Evolutionary conservation across 2,113 vertebrate genomes (phyloP).

Genomic region (Galemys pyrenaicus): DNA sequence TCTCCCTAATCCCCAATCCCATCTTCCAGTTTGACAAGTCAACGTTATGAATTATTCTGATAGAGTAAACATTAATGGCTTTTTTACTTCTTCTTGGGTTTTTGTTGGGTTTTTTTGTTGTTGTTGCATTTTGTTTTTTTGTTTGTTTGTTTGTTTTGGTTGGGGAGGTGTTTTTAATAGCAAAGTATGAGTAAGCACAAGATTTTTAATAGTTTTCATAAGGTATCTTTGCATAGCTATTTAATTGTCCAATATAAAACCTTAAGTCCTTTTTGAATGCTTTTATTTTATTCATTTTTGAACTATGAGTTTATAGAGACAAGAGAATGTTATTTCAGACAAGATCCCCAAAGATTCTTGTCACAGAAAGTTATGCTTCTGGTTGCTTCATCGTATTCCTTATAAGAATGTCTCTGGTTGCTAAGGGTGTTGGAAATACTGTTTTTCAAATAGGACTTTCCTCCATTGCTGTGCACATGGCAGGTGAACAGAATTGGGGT

Average conservation of each 20-base stretch:
- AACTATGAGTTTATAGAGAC: slow-evolving; percentile 79
- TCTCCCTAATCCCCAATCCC: background rate
- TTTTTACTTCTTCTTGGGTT: slow-evolving; percentile 69
- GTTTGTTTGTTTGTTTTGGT: slow-evolving; percentile 1
- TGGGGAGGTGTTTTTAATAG: slow-evolving; percentile 52
- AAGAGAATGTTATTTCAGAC: slow-evolving; percentile 75
- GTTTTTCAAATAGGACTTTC: slow-evolving; percentile 64
- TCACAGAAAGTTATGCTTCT: slow-evolving; percentile 56
- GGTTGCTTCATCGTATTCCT: slow-evolving; percentile 70
- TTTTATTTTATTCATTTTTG: slow-evolving; percentile 79
- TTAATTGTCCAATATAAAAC: slow-evolving; percentile 78
- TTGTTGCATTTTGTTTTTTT: background rate
- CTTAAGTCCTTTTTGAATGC: slow-evolving; percentile 67
- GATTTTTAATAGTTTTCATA: slow-evolving; percentile 46
- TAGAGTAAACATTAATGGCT: slow-evolving; percentile 61
- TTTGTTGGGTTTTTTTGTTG: slow-evolving; percentile 18
- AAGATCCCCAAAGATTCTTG: slow-evolving; percentile 9
- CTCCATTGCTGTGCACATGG: background rate
- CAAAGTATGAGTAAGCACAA: slow-evolving; percentile 53
- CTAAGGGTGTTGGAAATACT: slow-evolving; percentile 63
- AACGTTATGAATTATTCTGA: slow-evolving; percentile 57
- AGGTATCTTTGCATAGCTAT: slow-evolving; percentile 77
- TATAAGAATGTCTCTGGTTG: slow-evolving; percentile 63
- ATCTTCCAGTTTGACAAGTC: background rate
- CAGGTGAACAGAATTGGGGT: slow-evolving; percentile 29